Evolutionary conservation across 2,113 vertebrate species (phyloP).

Genomic region (Hydrolagus affinis): DNA sequence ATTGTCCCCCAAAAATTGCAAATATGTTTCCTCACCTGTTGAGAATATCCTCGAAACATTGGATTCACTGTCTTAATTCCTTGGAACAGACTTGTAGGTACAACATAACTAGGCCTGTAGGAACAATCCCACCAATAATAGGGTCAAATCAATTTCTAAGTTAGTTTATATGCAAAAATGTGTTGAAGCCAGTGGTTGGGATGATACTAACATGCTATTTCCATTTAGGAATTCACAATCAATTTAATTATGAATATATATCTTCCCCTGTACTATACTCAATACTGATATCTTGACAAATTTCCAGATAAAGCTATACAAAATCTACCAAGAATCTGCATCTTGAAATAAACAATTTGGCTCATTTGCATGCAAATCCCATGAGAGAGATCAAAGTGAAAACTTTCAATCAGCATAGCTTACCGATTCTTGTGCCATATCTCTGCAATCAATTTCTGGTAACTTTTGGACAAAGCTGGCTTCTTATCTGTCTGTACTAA

Average conservation of each 20-base stretch:
- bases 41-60: conserved; percentile 90
- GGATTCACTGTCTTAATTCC: conserved; percentile 96
- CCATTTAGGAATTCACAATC: too few species aligned
- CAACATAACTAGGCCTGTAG: conserved; percentile 80
- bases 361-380: too few species aligned
- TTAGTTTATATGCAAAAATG: background rate
- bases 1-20: too few species aligned
- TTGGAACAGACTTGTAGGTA: conserved; percentile 91
- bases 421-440: conserved; percentile 97
- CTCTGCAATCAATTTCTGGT: conserved; percentile 92
- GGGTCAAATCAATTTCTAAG: background rate
- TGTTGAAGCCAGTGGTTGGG: too few species aligned
- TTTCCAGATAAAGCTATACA: too few species aligned
- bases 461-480: conserved; percentile 93
- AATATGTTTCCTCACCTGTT: conserved; percentile 67
- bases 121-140: conserved; percentile 21
- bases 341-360: too few species aligned
- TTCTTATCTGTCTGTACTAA: conserved; percentile 92
- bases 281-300: too few species aligned
- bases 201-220: too few species aligned
- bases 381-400: too few species aligned
- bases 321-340: too few species aligned
- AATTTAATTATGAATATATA: too few species aligned
- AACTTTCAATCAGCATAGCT: background rate
- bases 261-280: too few species aligned